A percentile compares a stretch with the other conserved stretches of the same genome.
These are phyloP conservation scores for Netelia fuscicornis DNA, from an alignment of 2,888 invertebrate species.

Conservation along the genomic window DNA sequence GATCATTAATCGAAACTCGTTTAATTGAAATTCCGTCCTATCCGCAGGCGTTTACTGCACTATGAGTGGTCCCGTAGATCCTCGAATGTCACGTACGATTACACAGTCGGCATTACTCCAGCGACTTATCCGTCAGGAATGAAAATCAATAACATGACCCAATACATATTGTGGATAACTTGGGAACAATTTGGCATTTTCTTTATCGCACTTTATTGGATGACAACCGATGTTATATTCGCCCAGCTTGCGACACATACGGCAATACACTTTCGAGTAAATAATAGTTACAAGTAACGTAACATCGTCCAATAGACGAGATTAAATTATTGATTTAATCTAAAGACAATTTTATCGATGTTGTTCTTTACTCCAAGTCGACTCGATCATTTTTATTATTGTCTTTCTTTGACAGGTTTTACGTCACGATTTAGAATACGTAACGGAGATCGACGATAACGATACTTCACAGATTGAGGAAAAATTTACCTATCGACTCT, in stretches of 20 bases:
- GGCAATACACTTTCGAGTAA: slow-evolving; percentile 56
- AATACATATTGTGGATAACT: slow-evolving; percentile 47
- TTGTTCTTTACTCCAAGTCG: background rate
- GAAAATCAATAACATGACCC: slow-evolving; percentile 10
- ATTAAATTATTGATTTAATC: background rate
- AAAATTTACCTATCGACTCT: slow-evolving; percentile 48
- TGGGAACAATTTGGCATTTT: slow-evolving; percentile 50
- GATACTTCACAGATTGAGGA: slow-evolving; percentile 22
- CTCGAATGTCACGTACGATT: slow-evolving; percentile 37
- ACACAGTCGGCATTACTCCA: slow-evolving; percentile 41
- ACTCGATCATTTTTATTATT: background rate
- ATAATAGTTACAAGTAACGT: background rate
- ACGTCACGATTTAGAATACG: slow-evolving; percentile 59
- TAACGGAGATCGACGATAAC: slow-evolving; percentile 18
- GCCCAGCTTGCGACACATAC: slow-evolving; percentile 61
- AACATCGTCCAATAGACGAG: background rate
- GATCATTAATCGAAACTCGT: background rate
- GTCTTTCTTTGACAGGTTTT: slow-evolving; percentile 36
- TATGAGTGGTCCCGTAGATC: background rate
- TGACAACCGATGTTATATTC: slow-evolving; percentile 50
- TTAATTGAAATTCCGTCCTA: background rate
- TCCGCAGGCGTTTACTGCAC: slow-evolving; percentile 38
- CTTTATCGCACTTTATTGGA: slow-evolving; percentile 57
- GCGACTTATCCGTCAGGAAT: slow-evolving; percentile 39
- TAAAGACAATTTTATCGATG: background rate